Percentiles rank a stretch among this genome's conserved stretches.
Conservation (phyloP, 2,888 invertebrate genomes). For the Tachystola acroxantha region DNA sequence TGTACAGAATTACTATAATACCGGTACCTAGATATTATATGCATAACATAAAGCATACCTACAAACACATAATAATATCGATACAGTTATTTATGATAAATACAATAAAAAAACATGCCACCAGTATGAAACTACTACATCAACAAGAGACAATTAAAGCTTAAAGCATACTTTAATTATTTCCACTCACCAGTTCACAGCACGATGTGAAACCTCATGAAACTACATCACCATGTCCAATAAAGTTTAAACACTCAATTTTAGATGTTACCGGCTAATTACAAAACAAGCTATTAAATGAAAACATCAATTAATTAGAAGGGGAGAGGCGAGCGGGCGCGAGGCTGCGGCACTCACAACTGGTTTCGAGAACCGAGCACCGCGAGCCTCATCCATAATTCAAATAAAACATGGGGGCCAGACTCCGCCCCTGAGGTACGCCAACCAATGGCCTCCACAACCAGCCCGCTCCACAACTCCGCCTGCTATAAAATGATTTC, state of each 20-base stretch:
- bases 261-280: conserved; percentile 61
- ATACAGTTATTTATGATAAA: no score
- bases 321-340: conserved; percentile 69
- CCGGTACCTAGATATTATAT: no score
- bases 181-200: conserved; percentile 26
- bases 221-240: conserved; percentile 44
- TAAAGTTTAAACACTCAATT: conserved; percentile 62
- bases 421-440: conserved; percentile 70
- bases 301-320: conserved; percentile 76
- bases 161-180: conserved; percentile 3
- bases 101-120: no score
- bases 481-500: conserved; percentile 63
- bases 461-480: conserved; percentile 56
- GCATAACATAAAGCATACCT: no score
- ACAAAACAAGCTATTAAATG: conserved; percentile 70
- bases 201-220: conserved; percentile 19
- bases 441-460: conserved; percentile 67
- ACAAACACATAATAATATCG: no score
- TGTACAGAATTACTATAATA: no score
- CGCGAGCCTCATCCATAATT: conserved; percentile 73
- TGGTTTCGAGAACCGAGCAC: conserved; percentile 64
- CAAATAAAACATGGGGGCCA: conserved; percentile 75
- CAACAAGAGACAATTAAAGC: not conserved
- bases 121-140: no score
- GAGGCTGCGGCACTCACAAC: conserved; percentile 68